Base-by-base conservation (phyloP, 2,888 invertebrate genomes). In the Galeopsomyia nigrocyanea region DNA sequence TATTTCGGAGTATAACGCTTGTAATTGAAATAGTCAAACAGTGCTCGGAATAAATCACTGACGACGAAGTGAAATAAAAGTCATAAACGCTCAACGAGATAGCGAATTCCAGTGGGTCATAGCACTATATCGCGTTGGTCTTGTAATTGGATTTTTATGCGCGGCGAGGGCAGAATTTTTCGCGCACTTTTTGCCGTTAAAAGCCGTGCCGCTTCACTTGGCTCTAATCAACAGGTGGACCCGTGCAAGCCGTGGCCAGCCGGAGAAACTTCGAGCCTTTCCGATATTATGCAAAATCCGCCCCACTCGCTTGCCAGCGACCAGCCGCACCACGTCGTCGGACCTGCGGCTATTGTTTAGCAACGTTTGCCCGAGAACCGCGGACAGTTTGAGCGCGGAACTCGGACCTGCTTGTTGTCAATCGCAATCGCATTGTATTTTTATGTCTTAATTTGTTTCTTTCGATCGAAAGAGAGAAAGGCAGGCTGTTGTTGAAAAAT, bases 141-240 rank as follows among this genome's bases (percentile, higher is more conserved):
- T 39, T 39, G 39, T 39, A 39, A 10, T 39, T 39, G 39, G 39
- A 39, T 39, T 39, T 39, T 39, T 39, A 39, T 13, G 39, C 39
- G 39, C 7, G 13, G 39, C 39, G 39, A 39, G 7, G 10, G 39
- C 39, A 39, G 1, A 39, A 39, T 39, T 39, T 26, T 21, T 75
- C 63, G 69, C 75, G 76, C 75, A 75, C 39, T 39, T 39, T 39
- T 39, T 39, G 13, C 13, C 39, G 39, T 39, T 10, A 39, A 39
- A 39, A 71, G 74, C 66, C 77, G 83, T 83, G 77, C 79, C 84
- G 86, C 84, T 86, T 86, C 86, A 82, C 82, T 85, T 85, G 80
- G 73, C 78, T 75, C 82, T 82, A 84, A 84, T 84, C 79, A 84
- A 79, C 79, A 77, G 81, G 78, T 78, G 74, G 78, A 69, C 77